Evolutionary conservation across 23 tunicate genomes (phyloP).

Genomic region (Diplosoma virens): DNA sequence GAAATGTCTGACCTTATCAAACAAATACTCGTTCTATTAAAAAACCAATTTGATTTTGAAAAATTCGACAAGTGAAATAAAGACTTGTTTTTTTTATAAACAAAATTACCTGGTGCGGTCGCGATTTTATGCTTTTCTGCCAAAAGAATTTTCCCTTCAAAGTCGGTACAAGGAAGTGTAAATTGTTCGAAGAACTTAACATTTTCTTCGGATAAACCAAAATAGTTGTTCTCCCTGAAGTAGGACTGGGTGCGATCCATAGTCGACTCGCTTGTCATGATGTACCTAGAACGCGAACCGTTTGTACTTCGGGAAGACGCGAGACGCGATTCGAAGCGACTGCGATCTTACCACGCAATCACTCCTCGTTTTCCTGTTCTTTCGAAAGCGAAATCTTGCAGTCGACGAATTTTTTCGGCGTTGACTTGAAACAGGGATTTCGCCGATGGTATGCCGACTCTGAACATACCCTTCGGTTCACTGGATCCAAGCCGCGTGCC

Average conservation of each 20-base stretch:
- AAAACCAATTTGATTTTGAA: no score
- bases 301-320: no score
- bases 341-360: slow-evolving; percentile 56
- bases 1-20: no score
- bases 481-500: slow-evolving; percentile 96
- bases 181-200: slow-evolving; percentile 89
- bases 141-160: slow-evolving; percentile 79
- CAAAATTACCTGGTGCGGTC: slow-evolving; percentile 78
- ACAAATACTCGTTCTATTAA: no score
- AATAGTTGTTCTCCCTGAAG: slow-evolving; percentile 60
- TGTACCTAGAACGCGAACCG: no score
- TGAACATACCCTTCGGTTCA: slow-evolving; percentile 97
- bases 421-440: slow-evolving; percentile 87
- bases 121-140: slow-evolving; percentile 71
- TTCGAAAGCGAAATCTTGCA: slow-evolving; percentile 69
- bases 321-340: no score
- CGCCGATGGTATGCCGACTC: slow-evolving; percentile 67
- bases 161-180: slow-evolving; percentile 93
- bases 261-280: slow-evolving; percentile 99
- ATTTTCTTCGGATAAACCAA: slow-evolving; percentile 59
- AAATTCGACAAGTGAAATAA: no score
- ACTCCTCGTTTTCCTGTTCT: slow-evolving; percentile 61
- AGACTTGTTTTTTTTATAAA: no score
- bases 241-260: slow-evolving; percentile 66
- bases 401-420: slow-evolving; percentile 64